Evolutionary conservation across 1,140 invertebrate genomes (phyloP).

Genomic region (Drosophila willistoni): DNA sequence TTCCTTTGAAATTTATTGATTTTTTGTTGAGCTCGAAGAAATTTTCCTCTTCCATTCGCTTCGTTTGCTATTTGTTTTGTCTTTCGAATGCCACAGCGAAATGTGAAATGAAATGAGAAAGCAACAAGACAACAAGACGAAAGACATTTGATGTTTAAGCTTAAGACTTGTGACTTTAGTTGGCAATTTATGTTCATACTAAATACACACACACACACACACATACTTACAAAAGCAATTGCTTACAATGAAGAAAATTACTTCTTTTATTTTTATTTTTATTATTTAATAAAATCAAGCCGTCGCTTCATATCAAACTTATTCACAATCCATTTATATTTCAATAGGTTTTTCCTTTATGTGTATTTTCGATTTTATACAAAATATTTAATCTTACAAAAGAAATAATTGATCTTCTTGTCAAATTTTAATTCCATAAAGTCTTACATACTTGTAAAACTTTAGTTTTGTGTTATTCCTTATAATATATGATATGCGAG

Average conservation of each 20-base stretch:
- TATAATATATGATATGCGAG: too few species aligned
- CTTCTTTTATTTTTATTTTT: slow-evolving; percentile 14
- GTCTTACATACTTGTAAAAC: too few species aligned
- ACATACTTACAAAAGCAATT: background rate
- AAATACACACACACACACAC: background rate
- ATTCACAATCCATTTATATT: background rate
- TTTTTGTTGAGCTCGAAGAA: slow-evolving; percentile 44
- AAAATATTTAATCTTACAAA: background rate
- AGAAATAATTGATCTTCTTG: background rate
- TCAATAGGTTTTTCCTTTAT: background rate
- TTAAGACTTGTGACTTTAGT: slow-evolving; percentile 46
- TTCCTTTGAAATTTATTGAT: slow-evolving; percentile 82
- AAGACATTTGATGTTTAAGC: slow-evolving; percentile 46
- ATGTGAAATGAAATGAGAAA: slow-evolving; percentile 60
- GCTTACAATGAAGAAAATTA: slow-evolving; percentile 18
- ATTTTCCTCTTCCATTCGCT: slow-evolving; percentile 44
- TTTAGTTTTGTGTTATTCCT: too few species aligned
- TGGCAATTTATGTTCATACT: slow-evolving; percentile 11
- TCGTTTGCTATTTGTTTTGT: slow-evolving; percentile 68
- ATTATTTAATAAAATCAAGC: background rate
- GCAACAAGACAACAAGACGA: slow-evolving; percentile 26
- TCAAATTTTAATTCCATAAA: too few species aligned
- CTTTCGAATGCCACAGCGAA: slow-evolving; percentile 45
- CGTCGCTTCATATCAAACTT: background rate
- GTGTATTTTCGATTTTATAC: background rate